phyloP scores from a whole-genome alignment of 2,797 vertebrate species.

The Chelmon rostratus region DNA sequence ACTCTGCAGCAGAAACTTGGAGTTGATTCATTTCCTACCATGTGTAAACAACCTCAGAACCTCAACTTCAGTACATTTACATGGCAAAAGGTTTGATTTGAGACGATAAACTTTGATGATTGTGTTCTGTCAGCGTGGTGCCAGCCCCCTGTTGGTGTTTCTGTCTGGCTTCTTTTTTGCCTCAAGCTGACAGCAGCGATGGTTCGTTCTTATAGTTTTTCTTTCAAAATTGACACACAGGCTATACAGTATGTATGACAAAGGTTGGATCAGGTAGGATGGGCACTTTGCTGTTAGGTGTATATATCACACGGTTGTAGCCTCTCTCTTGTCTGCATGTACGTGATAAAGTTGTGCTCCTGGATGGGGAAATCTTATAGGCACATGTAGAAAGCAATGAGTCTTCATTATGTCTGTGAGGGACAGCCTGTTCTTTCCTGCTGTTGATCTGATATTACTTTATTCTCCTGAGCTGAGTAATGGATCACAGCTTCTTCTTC shows the following conservation, averaged over 20 bases:
- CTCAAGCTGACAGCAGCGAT: background rate
- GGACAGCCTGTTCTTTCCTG: constrained; percentile 26
- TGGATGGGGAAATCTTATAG: constrained; percentile 8
- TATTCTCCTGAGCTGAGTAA: constrained; percentile 18
- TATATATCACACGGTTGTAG: background rate
- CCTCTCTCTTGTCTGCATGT: background rate
- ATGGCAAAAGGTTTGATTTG: background rate
- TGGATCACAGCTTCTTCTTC: background rate
- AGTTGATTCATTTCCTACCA: background rate
- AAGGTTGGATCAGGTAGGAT: constrained; percentile 5
- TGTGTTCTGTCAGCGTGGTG: background rate
- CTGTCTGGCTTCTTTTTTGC: background rate
- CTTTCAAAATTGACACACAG: background rate
- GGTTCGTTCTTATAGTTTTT: background rate
- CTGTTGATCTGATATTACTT: constrained; percentile 29
- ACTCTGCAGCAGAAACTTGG: background rate
- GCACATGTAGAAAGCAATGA: constrained; percentile 14
- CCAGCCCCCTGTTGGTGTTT: background rate
- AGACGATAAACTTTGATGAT: constrained; percentile 1
- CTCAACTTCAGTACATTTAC: constrained; percentile 1
- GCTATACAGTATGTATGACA: background rate
- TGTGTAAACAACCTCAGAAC: background rate
- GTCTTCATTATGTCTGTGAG: constrained; percentile 25
- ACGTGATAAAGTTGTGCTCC: constrained; percentile 23
- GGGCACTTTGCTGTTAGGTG: background rate